A percentile compares a stretch with the other conserved stretches of the same genome.
Evolutionary conservation across 64 coral and sea anemone genomes (phyloP).

Genomic region (Dendrophyllia cribrosa): DNA sequence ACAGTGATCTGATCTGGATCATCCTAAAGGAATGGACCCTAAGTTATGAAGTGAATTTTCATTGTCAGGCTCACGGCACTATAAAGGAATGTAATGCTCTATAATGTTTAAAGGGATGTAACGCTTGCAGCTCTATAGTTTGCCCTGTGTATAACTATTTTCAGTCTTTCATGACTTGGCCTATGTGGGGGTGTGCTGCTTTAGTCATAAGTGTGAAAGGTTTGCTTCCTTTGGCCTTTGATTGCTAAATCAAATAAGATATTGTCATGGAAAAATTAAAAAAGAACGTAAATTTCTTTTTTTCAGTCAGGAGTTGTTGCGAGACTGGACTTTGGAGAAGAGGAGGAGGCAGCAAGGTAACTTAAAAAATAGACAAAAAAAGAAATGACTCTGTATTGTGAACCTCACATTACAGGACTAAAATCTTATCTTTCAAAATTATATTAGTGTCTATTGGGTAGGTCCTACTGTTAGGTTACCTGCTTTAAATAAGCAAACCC

Average conservation of each 20-base stretch:
- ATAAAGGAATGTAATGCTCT: constrained; percentile 28
- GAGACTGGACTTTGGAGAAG: constrained; percentile 11
- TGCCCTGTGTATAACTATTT: not conserved
- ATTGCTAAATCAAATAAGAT: constrained; percentile 1
- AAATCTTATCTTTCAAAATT: constrained; percentile 11
- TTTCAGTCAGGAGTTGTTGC: constrained; percentile 7
- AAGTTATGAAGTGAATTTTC: constrained; percentile 1
- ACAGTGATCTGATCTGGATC: constrained; percentile 14
- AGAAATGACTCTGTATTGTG: constrained; percentile 14
- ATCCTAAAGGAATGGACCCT: constrained; percentile 3
- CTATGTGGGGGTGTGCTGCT: constrained; percentile 2
- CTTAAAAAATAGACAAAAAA: constrained; percentile 23
- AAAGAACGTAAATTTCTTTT: too few species aligned
- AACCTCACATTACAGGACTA: constrained; percentile 16
- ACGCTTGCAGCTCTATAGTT: not conserved
- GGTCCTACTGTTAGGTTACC: constrained; percentile 16
- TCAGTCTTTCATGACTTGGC: constrained; percentile 16
- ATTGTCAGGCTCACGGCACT: constrained; percentile 6
- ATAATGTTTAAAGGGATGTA: constrained; percentile 6
- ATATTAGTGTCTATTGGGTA: constrained; percentile 1
- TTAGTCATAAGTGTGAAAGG: constrained; percentile 2
- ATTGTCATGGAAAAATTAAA: constrained; percentile 6
- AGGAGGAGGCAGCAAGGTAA: constrained; percentile 1
- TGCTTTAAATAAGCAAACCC: constrained; percentile 12
- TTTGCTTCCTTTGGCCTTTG: constrained; percentile 23